These are phyloP conservation scores for Haliclona indistincta DNA, from an alignment of 37 sponge, comb jelly and placozoan species.

Conservation along the genomic window DNA sequence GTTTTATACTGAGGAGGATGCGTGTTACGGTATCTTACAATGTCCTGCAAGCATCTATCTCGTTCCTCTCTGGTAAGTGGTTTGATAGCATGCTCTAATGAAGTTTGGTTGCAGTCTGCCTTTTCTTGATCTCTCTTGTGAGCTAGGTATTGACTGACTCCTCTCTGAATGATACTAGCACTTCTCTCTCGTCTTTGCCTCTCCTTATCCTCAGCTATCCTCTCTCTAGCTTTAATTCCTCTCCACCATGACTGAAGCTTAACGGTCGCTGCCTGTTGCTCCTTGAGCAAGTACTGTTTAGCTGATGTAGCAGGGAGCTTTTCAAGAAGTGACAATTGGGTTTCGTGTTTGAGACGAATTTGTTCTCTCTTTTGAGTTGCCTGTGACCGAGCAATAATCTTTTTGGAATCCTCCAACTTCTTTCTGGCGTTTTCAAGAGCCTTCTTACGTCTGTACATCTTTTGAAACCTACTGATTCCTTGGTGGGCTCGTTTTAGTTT, in stretches of 20 bases:
- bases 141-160: slow-evolving; percentile 1
- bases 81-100: not conserved
- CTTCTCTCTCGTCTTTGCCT: not conserved
- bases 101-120: not conserved
- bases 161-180: slow-evolving; percentile 49
- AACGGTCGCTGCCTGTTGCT: slow-evolving; percentile 32
- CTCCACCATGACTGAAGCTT: slow-evolving; percentile 67
- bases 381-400: not conserved
- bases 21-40: slow-evolving; percentile 4
- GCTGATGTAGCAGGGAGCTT: slow-evolving; percentile 58
- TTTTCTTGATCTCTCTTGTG: slow-evolving; percentile 5
- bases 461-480: slow-evolving; percentile 62
- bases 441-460: slow-evolving; percentile 34
- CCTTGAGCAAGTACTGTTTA: slow-evolving; percentile 10
- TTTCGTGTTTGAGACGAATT: slow-evolving; percentile 17
- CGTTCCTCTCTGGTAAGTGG: too few relatives aligned
- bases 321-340: slow-evolving; percentile 46
- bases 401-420: not conserved
- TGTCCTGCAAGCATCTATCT: too few relatives aligned
- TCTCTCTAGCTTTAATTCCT: not conserved
- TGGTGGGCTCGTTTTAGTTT: slow-evolving; percentile 18
- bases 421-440: not conserved
- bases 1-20: slow-evolving; percentile 9
- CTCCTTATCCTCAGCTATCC: not conserved
- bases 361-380: not conserved